phyloP scores from a whole-genome alignment of 2,113 vertebrate species.

The Embiotoca jacksoni region DNA sequence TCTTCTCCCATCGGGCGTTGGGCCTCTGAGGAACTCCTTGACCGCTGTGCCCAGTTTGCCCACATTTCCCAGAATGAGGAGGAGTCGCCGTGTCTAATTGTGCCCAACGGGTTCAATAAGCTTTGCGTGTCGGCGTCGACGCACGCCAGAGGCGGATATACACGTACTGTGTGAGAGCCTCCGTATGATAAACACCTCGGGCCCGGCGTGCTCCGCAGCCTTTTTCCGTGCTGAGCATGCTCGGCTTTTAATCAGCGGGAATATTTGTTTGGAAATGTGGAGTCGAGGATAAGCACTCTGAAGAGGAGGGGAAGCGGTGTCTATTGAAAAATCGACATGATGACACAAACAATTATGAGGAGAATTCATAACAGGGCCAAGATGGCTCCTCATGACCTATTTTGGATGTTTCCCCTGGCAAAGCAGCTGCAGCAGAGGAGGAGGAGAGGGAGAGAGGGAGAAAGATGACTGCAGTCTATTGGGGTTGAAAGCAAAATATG shows the following conservation, averaged over 20 bases:
- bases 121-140: background rate
- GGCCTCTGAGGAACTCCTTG: no score
- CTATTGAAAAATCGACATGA: constrained; percentile 76
- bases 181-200: no score
- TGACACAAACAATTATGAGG: constrained; percentile 81
- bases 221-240: constrained; percentile 23
- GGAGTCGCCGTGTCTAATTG: constrained; percentile 44
- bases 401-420: constrained; percentile 69
- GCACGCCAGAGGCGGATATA: constrained; percentile 27
- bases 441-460: background rate
- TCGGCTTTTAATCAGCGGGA: constrained; percentile 48
- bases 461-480: constrained; percentile 30
- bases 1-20: no score
- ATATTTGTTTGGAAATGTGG: constrained; percentile 79
- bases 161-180: no score
- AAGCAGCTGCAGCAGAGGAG: background rate
- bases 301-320: constrained; percentile 72
- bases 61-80: constrained; percentile 54
- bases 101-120: constrained; percentile 47
- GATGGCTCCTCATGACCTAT: constrained; percentile 77
- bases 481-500: constrained; percentile 63
- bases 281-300: constrained; percentile 73
- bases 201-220: background rate
- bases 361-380: constrained; percentile 79
- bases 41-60: constrained; percentile 25